A percentile compares a stretch with the other conserved stretches of the same genome.
Evolutionary conservation across 2,797 vertebrate species (phyloP).

Genomic region (Antennarius maculatus): DNA sequence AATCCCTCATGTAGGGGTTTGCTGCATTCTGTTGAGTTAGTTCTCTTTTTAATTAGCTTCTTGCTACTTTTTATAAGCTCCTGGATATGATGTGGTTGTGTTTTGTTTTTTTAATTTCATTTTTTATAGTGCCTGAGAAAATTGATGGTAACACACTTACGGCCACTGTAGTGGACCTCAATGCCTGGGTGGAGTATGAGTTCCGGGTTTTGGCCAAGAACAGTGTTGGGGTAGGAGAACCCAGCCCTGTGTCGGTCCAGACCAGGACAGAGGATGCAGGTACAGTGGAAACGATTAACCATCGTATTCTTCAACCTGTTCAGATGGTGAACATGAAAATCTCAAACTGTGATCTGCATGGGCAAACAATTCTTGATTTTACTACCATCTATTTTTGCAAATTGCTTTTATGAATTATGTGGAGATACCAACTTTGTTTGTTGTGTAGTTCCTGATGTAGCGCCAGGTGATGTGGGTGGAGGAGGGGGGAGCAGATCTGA

Average conservation of each 20-base stretch:
- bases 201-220: conserved; percentile 94
- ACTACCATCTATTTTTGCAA: background rate
- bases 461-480: conserved; percentile 92
- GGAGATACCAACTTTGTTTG: conserved; percentile 52
- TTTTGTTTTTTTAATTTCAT: background rate
- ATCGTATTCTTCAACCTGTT: background rate
- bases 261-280: conserved; percentile 96
- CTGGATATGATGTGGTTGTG: background rate
- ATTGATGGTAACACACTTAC: conserved; percentile 89
- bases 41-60: background rate
- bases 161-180: conserved; percentile 92
- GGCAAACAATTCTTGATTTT: background rate
- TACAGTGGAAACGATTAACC: conserved; percentile 58
- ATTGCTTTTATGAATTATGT: conserved; percentile 12
- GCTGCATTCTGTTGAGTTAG: too few species aligned
- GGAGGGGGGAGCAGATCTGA: conserved; percentile 95
- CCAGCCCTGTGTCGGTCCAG: conserved; percentile 92
- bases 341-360: background rate
- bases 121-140: conserved; percentile 85
- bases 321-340: background rate
- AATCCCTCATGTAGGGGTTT: too few species aligned
- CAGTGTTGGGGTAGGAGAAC: conserved; percentile 92
- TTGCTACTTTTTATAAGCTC: background rate
- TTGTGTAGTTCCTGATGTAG: conserved; percentile 89
- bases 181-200: conserved; percentile 97